These are phyloP conservation scores for Glossosoma conforme DNA, from an alignment of 1,140 invertebrate species.

Conservation along the genomic window DNA sequence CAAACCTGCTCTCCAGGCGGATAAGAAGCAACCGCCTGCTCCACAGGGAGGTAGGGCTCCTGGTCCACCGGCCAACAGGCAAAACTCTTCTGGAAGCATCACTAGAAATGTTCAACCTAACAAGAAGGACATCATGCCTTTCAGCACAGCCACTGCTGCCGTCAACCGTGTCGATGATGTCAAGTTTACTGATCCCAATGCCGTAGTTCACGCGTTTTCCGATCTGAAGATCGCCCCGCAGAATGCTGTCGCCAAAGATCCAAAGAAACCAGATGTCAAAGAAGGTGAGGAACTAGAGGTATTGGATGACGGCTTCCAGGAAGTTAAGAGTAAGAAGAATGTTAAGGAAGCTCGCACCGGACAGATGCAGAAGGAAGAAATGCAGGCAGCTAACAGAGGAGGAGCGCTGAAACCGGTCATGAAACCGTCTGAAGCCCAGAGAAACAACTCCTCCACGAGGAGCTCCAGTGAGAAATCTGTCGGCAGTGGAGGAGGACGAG, in stretches of 20 bases:
- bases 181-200: conserved; percentile 52
- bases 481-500: conserved; percentile 23
- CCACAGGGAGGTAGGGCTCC: not conserved
- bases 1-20: conserved; percentile 11
- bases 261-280: conserved; percentile 31
- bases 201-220: conserved; percentile 49
- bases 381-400: conserved; percentile 37
- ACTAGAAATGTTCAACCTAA: conserved; percentile 22
- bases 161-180: conserved; percentile 58
- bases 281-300: conserved; percentile 39
- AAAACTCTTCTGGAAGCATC: conserved; percentile 25
- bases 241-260: conserved; percentile 36
- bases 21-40: conserved; percentile 4
- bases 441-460: conserved; percentile 44
- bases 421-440: conserved; percentile 43
- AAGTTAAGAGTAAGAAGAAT: conserved; percentile 78
- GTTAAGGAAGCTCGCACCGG: conserved; percentile 57
- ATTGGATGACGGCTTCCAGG: conserved; percentile 78
- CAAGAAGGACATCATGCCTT: conserved; percentile 26
- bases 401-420: conserved; percentile 40
- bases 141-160: conserved; percentile 25
- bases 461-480: conserved; percentile 46
- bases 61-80: conserved; percentile 28
- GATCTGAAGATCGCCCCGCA: conserved; percentile 40
- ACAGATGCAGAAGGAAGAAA: conserved; percentile 43